Base-by-base conservation (phyloP, 2,888 invertebrate species). In the Cerastoderma edule region DNA sequence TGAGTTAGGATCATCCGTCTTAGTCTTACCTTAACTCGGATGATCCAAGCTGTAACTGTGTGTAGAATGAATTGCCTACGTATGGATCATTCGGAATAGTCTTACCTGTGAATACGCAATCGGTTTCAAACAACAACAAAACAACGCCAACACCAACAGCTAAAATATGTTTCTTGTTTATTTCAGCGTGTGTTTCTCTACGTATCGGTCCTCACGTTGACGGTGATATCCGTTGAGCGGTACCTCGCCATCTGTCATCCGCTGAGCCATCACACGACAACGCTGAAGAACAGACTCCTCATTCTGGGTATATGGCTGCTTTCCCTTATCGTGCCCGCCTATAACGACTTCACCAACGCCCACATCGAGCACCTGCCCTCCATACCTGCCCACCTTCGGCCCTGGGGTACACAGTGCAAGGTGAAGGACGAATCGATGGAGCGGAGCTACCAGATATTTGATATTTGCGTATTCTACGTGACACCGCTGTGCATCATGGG, bases 231-330 rank as follows among this genome's bases (percentile, higher is more conserved):
- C 0, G 95, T 98, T 88, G 98, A 98, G 93, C 95, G 98, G 86
- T 98, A 97, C 97, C 97, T 97, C 93, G 98, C 98, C 84, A 97
- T 98, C 92, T 97, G 97, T 93, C 96, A 96, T 92, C 97, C 97
- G 5, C 94, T 98, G 84, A 95, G 95, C 92, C 97, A 97, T 94
- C 96, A 96, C 92, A 96, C 96, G 97, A 97, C 16, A 27, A 96
- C 96, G 0, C 94, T 95, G 53, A 94, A 97, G 57, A 97, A 97
- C 33, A 96, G 96, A 93, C 95, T 95, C 2, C 96, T 96, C 67
- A 97, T 97, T 83, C 93, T 95, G 64, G 93, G 96, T 82, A 97
- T 97, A 85, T 98, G 98, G 98, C 92, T 96, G 24, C 91, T 96
- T 3, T 96, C 97, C 4, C 91, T 97, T 24, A n/a, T n/a, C n/a